phyloP scores from a whole-genome alignment of 2,888 invertebrate species.

The Pedicia rivosa region DNA sequence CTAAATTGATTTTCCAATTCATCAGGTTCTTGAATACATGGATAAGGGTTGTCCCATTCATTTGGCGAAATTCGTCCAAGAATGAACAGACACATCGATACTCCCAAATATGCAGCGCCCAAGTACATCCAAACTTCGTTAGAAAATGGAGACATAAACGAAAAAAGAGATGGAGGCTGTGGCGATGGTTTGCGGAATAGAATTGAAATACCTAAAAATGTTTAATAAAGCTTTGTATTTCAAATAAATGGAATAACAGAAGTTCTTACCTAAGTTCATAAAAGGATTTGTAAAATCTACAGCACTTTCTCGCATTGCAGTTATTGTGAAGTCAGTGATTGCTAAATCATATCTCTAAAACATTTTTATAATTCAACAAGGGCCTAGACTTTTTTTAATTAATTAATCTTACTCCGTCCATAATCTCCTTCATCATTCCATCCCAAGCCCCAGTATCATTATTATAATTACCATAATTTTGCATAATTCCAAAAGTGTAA shows the following conservation, averaged over 20 bases:
- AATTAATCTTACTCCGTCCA: too few species aligned
- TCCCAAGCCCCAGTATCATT: conserved; percentile 45
- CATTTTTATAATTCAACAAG: too few species aligned
- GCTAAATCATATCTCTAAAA: conserved; percentile 83
- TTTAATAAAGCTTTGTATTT: too few species aligned
- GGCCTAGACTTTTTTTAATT: too few species aligned
- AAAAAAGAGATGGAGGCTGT: conserved; percentile 74
- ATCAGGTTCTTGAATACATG: conserved; percentile 69
- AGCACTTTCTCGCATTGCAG: conserved; percentile 70
- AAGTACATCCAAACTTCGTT: conserved; percentile 73
- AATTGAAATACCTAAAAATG: conserved; percentile 85
- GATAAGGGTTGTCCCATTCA: conserved; percentile 81
- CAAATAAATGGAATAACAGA: too few species aligned
- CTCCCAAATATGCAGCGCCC: conserved; percentile 61
- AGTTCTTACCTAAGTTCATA: conserved; percentile 86
- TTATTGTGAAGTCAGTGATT: conserved; percentile 81
- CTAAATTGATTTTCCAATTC: conserved; percentile 72
- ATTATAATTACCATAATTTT: conserved; percentile 55
- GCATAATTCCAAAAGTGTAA: conserved; percentile 64
- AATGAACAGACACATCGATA: conserved; percentile 62
- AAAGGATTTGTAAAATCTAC: conserved; percentile 94
- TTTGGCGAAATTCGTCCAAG: conserved; percentile 67
- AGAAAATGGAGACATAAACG: conserved; percentile 84
- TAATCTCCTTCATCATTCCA: conserved; percentile 60
- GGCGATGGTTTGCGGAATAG: conserved; percentile 75